phyloP scores from a whole-genome alignment of 2,888 invertebrate genomes.

The Tribolium freemani region DNA sequence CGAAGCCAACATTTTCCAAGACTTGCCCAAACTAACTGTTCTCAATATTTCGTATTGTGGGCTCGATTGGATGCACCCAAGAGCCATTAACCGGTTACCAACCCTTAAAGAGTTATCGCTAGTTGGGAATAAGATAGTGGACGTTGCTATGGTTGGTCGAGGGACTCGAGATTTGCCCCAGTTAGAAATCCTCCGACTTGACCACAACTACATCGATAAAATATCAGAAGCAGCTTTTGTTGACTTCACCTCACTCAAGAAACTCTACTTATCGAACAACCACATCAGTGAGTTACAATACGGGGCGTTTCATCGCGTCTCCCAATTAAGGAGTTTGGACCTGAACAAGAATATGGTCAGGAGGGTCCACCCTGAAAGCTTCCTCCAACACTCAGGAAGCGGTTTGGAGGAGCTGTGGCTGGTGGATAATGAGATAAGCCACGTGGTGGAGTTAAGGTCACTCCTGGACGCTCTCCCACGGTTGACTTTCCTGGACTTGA shows the following conservation, averaged over 20 bases:
- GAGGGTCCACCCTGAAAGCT: slow-evolving; percentile 86
- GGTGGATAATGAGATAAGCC: slow-evolving; percentile 82
- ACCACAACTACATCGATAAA: slow-evolving; percentile 79
- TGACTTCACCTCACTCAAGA: slow-evolving; percentile 79
- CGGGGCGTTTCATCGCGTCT: slow-evolving; percentile 86
- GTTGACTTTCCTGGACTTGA: slow-evolving; percentile 83
- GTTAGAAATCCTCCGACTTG: slow-evolving; percentile 78
- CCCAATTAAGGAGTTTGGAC: slow-evolving; percentile 79
- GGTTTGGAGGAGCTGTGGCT: slow-evolving; percentile 84
- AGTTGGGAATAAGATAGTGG: slow-evolving; percentile 80
- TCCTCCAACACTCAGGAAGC: slow-evolving; percentile 80
- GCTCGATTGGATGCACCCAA: slow-evolving; percentile 82
- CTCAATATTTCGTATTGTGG: slow-evolving; percentile 85
- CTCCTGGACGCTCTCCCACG: slow-evolving; percentile 84
- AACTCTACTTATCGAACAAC: slow-evolving; percentile 79
- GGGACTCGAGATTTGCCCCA: slow-evolving; percentile 82
- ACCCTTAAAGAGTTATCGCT: slow-evolving; percentile 79
- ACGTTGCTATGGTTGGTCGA: slow-evolving; percentile 86
- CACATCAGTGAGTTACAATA: slow-evolving; percentile 82
- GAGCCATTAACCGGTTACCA: slow-evolving; percentile 82
- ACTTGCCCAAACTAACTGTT: slow-evolving; percentile 73
- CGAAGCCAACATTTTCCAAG: slow-evolving; percentile 80
- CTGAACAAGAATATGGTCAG: slow-evolving; percentile 83
- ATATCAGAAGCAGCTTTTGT: slow-evolving; percentile 85
- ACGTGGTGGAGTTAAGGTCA: slow-evolving; percentile 81